Base-by-base conservation (phyloP, 2,113 vertebrate species). In the Ptilonorhynchus violaceus region DNA sequence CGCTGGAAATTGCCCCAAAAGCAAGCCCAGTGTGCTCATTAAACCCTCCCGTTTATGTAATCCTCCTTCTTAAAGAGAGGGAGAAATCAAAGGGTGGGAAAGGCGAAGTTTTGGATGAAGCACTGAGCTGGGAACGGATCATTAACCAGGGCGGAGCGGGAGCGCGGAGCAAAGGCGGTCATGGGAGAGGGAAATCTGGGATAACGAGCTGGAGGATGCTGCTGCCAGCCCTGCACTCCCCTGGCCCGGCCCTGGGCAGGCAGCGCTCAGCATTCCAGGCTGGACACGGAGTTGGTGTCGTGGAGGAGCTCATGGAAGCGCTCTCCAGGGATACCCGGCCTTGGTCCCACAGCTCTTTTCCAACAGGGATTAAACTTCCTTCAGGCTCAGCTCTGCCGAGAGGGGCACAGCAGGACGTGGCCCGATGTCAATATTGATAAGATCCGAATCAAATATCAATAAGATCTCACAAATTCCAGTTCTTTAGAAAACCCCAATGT, bases 21-120 rank as follows among this genome's bases (percentile, higher is more conserved):
- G 88, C 85, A 7, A 92, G 79, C 64, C 63, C 76, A 44, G 72
- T 0, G 37, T 9, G 1, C 79, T 94, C 88, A 30, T 81, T 77
- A 93, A 96, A 95, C n/a, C 24, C 85, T 41, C 33, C 8, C 1
- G 63, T 46, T 95, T 55, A 81, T 63, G 85, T 80, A 77, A 96
- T 70, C 62, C 80, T 47, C 15, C 41, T 74, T 10, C 82, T 78
- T 70, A 22, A n/a, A 67, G 28, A 83, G 85, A 50, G 21, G 55
- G 53, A 64, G 60, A 86, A 96, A 95, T 89, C 87, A 95, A 96
- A 97, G 95, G 58, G 55, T 68, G 72, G 92, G 92, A 95, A 58
- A 86, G 0, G 64, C 52, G 1, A 44, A 78, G 56, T 15, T 85
- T 37, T 31, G 92, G 90, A 63, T 10, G 12, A 7, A 74, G 85